Conservation (phyloP, 2,797 vertebrate genomes). For the Enteromius paludinosus region DNA sequence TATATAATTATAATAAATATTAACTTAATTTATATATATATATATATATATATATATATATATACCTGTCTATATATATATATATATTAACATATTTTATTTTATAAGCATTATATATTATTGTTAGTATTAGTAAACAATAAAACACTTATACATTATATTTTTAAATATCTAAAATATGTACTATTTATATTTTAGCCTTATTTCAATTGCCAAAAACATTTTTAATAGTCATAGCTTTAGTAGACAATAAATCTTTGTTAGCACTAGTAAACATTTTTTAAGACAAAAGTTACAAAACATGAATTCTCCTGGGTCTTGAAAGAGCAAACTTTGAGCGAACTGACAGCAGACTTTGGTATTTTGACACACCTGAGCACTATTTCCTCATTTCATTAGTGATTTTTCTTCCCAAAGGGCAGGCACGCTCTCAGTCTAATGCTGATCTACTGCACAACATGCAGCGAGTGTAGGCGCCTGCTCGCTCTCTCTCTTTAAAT, state of each 20-base stretch:
- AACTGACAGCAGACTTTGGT: neutral
- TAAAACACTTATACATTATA: neutral
- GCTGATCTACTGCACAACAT: neutral
- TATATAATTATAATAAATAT: too few relatives aligned
- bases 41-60: too few relatives aligned
- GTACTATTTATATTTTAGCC: neutral
- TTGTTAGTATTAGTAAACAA: neutral
- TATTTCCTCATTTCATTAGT: neutral
- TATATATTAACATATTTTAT: neutral
- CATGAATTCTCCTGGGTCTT: neutral
- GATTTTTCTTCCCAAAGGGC: neutral
- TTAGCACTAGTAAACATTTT: neutral
- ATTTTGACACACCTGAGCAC: neutral
- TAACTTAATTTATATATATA: too few relatives aligned
- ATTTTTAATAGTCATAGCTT: neutral
- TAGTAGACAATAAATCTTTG: neutral
- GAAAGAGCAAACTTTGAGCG: neutral
- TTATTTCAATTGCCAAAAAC: neutral
- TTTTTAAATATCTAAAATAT: neutral
- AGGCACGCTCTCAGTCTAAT: neutral
- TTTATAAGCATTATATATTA: neutral
- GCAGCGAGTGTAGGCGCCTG: neutral
- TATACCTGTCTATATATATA: too few relatives aligned
- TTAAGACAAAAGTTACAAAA: neutral
- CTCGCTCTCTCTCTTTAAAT: neutral